Conservation (phyloP, 2,797 vertebrate genomes). For the Helarctos malayanus region DNA sequence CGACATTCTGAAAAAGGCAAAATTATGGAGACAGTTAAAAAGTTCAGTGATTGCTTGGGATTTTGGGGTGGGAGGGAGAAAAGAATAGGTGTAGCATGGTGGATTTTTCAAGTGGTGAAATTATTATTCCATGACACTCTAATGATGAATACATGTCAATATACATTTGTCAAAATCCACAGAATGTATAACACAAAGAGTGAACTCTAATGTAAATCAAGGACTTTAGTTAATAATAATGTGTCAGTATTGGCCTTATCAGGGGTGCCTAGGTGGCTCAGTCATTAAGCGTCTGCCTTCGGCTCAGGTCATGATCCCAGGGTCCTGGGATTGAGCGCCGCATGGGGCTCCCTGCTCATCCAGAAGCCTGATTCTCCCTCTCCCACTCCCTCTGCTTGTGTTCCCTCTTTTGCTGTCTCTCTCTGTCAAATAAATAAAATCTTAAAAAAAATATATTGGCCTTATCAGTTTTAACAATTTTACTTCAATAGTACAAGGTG, state of each 20-base stretch:
- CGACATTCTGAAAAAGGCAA: neutral
- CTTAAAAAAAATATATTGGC: neutral
- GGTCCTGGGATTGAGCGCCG: too few species aligned
- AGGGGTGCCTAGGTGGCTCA: neutral
- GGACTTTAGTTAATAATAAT: conserved; percentile 3
- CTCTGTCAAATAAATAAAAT: too few species aligned
- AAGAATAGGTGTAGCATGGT: neutral
- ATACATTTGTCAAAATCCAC: neutral
- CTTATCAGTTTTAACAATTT: neutral
- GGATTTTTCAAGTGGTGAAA: neutral
- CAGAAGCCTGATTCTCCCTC: too few species aligned
- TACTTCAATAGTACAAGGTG: neutral
- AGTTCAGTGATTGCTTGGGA: neutral
- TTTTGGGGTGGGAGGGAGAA: neutral
- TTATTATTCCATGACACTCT: neutral
- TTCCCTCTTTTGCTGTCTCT: too few species aligned
- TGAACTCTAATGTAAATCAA: neutral
- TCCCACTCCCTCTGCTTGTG: too few species aligned
- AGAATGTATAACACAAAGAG: neutral
- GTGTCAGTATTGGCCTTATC: neutral
- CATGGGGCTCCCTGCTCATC: too few species aligned
- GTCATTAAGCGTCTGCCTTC: too few species aligned
- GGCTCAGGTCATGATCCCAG: too few species aligned
- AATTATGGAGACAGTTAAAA: neutral
- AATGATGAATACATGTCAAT: neutral